A percentile compares a stretch with the other conserved stretches of the same genome.
Evolutionary conservation across 1,140 invertebrate species (phyloP).

Genomic region (Danaus plexippus): DNA sequence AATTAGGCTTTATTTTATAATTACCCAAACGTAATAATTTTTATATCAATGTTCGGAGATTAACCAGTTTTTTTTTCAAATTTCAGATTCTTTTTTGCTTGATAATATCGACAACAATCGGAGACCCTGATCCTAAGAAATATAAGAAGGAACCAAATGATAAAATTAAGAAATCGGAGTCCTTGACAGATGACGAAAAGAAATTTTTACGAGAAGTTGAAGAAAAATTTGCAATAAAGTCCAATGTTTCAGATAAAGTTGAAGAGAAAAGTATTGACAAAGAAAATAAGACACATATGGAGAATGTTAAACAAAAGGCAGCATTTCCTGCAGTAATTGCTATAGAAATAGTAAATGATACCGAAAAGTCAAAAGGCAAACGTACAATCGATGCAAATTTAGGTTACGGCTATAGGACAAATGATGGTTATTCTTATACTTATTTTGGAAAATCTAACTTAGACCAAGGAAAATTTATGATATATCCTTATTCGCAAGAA

Average conservation of each 20-base stretch:
- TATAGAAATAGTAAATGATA: conserved; percentile 74
- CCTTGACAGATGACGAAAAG: conserved; percentile 59
- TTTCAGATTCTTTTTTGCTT: conserved; percentile 40
- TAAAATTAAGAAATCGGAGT: conserved; percentile 38
- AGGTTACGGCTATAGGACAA: conserved; percentile 71
- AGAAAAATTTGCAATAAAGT: conserved; percentile 65
- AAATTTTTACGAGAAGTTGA: conserved; percentile 67
- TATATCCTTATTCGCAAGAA: conserved; percentile 75
- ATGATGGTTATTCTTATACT: conserved; percentile 67
- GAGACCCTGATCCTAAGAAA: conserved; percentile 57
- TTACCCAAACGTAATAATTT: too few species aligned
- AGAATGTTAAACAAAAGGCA: conserved; percentile 26
- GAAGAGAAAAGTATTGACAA: conserved; percentile 27
- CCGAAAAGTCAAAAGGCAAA: conserved; percentile 69
- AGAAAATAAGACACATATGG: conserved; percentile 17
- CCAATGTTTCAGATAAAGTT: conserved; percentile 34
- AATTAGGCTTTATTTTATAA: too few species aligned
- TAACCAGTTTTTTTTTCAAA: conserved; percentile 1
- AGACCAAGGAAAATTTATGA: conserved; percentile 71
- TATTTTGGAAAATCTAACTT: conserved; percentile 62
- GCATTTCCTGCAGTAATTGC: conserved; percentile 72
- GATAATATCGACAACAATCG: conserved; percentile 25
- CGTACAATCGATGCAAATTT: conserved; percentile 73
- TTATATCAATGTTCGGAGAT: too few species aligned
- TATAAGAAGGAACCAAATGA: conserved; percentile 43